A percentile compares a stretch with the other conserved stretches of the same genome.
These are phyloP conservation scores for Drosophila algonquin DNA, from an alignment of 2,888 invertebrate genomes.

Conservation along the genomic window DNA sequence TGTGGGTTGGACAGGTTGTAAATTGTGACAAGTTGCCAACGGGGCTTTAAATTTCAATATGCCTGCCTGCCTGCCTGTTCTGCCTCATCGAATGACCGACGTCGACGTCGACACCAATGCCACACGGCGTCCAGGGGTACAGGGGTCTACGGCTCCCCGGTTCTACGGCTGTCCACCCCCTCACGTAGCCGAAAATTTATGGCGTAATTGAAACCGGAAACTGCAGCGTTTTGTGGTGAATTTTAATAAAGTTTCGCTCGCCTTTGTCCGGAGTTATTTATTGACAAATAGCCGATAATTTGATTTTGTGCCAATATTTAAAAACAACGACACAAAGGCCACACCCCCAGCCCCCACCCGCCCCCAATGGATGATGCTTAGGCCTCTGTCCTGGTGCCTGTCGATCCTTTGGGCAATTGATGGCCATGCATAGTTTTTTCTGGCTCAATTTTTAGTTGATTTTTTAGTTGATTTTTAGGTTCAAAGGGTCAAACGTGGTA, in stretches of 20 bases:
- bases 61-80: constrained; percentile 27
- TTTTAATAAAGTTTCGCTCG: constrained; percentile 74
- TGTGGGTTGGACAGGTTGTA: constrained; percentile 68
- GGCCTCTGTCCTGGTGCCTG: neutral
- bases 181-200: constrained; percentile 67
- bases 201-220: constrained; percentile 78
- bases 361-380: neutral
- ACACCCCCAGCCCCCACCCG: too few relatives aligned
- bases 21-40: constrained; percentile 76
- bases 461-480: neutral
- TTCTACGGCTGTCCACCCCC: neutral
- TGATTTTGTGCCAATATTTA: constrained; percentile 76
- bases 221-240: constrained; percentile 77
- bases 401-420: constrained; percentile 21
- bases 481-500: constrained; percentile 36
- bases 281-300: constrained; percentile 78
- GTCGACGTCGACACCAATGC: constrained; percentile 2
- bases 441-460: neutral
- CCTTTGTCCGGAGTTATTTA: constrained; percentile 73
- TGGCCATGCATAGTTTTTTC: constrained; percentile 6
- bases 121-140: neutral
- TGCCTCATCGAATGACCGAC: constrained; percentile 52
- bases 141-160: neutral
- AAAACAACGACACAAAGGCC: too few relatives aligned
- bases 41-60: constrained; percentile 77